phyloP scores from a whole-genome alignment of 2,888 invertebrate species.

The Hirtodrosophila alboralis region DNA sequence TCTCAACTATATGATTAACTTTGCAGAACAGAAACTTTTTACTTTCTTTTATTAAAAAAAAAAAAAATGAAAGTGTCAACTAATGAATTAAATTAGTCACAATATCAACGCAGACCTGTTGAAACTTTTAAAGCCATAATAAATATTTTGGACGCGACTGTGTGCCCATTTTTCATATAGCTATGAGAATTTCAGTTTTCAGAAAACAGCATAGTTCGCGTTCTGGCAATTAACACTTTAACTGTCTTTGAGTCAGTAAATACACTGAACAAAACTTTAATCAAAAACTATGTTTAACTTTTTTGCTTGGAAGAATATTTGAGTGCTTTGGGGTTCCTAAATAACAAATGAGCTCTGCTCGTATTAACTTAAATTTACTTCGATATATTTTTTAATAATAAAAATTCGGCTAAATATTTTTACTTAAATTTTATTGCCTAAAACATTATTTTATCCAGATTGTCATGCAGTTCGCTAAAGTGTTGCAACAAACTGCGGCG shows the following conservation, averaged over 20 bases:
- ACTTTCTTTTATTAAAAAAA: constrained; percentile 48
- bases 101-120: constrained; percentile 9
- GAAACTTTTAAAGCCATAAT: neutral
- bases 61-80: constrained; percentile 60
- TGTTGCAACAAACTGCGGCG: constrained; percentile 62
- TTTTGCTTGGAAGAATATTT: too few species aligned
- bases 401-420: neutral
- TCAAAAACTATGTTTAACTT: neutral
- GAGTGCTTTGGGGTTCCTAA: too few species aligned
- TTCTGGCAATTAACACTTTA: constrained; percentile 68
- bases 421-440: constrained; percentile 53
- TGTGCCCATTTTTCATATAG: constrained; percentile 36
- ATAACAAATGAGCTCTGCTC: too few species aligned
- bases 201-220: constrained; percentile 41
- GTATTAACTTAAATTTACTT: neutral
- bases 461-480: constrained; percentile 62
- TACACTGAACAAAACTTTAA: constrained; percentile 18
- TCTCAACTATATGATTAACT: constrained; percentile 36
- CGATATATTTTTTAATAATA: neutral
- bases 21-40: constrained; percentile 15
- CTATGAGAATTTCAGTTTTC: constrained; percentile 26
- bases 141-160: constrained; percentile 39
- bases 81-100: constrained; percentile 25
- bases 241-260: neutral
- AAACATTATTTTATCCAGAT: constrained; percentile 56